Evolutionary conservation across 2,888 invertebrate species (phyloP).

Genomic region (Xanthorhoe spadicearia): DNA sequence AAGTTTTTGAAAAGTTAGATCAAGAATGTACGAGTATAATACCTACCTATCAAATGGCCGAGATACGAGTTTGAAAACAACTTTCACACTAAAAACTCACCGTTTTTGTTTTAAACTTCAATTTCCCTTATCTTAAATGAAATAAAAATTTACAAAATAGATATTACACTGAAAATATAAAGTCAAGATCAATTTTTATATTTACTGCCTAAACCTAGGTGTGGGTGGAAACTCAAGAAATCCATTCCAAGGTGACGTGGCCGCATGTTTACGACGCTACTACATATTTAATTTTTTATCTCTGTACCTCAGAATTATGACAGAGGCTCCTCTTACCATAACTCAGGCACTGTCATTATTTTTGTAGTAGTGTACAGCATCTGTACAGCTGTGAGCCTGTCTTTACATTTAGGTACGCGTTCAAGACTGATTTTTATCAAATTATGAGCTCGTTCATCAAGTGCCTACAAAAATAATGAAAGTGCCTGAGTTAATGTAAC

Average conservation of each 20-base stretch:
- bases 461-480: conserved; percentile 16
- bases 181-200: conserved; percentile 10
- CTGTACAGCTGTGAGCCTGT: background rate
- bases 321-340: conserved; percentile 3
- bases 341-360: no score
- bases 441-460: conserved; percentile 13
- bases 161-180: background rate
- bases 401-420: background rate
- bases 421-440: background rate
- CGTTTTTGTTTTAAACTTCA: no score
- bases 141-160: background rate
- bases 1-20: no score
- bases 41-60: no score
- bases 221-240: conserved; percentile 47
- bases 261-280: conserved; percentile 48
- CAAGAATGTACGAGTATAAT: no score
- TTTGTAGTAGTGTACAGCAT: no score
- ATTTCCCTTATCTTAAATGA: background rate
- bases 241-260: conserved; percentile 51
- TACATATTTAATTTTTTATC: conserved; percentile 56
- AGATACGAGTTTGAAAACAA: no score
- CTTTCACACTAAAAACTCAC: no score
- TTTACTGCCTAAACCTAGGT: conserved; percentile 16
- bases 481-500: conserved; percentile 12
- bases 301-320: conserved; percentile 45